Percentiles rank a stretch among this genome's conserved stretches.
phyloP scores from a whole-genome alignment of 92 coral and sea anemone genomes.

The Isaurus tuberculatus region DNA sequence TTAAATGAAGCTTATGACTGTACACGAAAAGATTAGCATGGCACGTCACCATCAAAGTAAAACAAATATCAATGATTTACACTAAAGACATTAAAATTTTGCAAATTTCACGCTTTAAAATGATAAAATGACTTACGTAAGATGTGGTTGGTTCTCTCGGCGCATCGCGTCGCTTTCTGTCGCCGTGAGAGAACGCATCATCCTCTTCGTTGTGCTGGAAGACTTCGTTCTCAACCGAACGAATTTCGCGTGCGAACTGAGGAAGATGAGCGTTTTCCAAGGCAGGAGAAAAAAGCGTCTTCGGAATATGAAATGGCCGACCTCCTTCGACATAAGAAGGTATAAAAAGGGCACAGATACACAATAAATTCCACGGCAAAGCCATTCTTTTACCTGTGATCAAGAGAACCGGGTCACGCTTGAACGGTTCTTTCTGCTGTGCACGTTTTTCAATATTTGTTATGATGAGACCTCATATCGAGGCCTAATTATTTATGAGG shows the following conservation, averaged over 20 bases:
- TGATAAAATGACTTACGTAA: slow-evolving; percentile 22
- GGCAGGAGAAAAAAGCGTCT: slow-evolving; percentile 30
- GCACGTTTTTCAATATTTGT: slow-evolving; percentile 37
- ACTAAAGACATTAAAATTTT: neutral
- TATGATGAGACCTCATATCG: slow-evolving; percentile 31
- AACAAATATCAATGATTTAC: neutral
- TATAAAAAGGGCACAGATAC: slow-evolving; percentile 9
- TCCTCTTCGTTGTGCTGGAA: slow-evolving; percentile 28
- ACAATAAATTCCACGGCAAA: slow-evolving; percentile 5
- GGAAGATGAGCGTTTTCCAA: slow-evolving; percentile 32
- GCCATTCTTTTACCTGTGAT: slow-evolving; percentile 22
- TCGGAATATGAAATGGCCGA: slow-evolving; percentile 41
- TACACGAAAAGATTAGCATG: neutral
- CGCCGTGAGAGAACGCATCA: neutral
- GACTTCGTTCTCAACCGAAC: neutral
- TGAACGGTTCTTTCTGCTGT: neutral
- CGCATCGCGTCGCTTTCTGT: slow-evolving; percentile 22
- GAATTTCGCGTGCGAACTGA: slow-evolving; percentile 20
- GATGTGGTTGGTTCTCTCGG: neutral
- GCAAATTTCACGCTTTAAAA: neutral
- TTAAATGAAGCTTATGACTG: neutral
- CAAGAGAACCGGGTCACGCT: slow-evolving; percentile 12
- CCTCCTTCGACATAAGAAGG: slow-evolving; percentile 20
- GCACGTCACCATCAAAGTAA: neutral
- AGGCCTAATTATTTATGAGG: slow-evolving; percentile 7